Percentiles rank a stretch among this genome's conserved stretches.
Conservation (phyloP, 2,113 vertebrate species). For the Passer domesticus region DNA sequence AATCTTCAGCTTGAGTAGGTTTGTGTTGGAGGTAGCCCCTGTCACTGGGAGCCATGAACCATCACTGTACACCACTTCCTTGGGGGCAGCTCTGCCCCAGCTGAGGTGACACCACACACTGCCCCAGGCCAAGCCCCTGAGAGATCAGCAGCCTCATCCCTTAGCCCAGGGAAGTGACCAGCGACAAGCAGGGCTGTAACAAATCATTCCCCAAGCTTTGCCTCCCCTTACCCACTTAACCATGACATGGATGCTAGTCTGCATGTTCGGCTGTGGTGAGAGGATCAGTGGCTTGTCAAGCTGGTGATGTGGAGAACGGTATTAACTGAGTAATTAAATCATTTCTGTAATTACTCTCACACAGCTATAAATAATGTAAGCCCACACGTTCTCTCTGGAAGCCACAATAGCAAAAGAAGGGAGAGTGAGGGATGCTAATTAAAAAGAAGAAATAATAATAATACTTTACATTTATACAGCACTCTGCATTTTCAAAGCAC, state of each 20-base stretch:
- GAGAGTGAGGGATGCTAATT: constrained; percentile 2
- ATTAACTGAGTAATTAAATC: constrained; percentile 71
- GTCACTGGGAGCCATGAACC: neutral
- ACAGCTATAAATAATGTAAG: constrained; percentile 72
- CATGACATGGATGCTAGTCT: neutral
- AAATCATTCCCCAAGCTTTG: neutral
- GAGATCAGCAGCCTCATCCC: neutral
- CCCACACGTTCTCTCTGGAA: constrained; percentile 48
- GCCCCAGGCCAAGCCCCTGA: neutral
- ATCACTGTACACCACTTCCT: neutral
- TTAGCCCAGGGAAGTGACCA: neutral
- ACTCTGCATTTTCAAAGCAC: constrained; percentile 30
- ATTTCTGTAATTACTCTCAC: constrained; percentile 74
- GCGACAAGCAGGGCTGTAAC: fast-evolving
- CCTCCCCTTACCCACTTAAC: neutral
- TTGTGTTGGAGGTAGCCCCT: neutral
- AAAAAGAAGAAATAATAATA: constrained; percentile 15
- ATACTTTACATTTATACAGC: constrained; percentile 22
- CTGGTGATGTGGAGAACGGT: constrained; percentile 7
- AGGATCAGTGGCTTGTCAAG: constrained; percentile 23
- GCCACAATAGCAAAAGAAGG: constrained; percentile 24
- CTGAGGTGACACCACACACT: neutral
- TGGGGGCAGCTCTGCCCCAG: neutral
- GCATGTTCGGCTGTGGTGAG: neutral
- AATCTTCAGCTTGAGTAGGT: neutral